Percentiles rank a stretch among this genome's conserved stretches.
Evolutionary conservation across 2,888 invertebrate species (phyloP).

Genomic region (Rhamnusium bicolor): DNA sequence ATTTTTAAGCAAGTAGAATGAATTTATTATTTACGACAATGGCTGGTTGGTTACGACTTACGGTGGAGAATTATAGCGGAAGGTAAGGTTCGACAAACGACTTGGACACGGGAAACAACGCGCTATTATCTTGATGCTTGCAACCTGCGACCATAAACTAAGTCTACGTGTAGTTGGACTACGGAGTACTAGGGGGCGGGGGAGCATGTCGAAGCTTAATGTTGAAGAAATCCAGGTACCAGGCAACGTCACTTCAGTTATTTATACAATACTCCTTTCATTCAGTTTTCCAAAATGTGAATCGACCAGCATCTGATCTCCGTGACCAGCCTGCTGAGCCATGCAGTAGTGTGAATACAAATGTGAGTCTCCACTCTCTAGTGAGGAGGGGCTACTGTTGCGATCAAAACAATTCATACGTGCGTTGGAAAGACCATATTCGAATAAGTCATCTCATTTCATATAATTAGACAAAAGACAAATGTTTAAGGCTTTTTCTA

Average conservation of each 20-base stretch:
- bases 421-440: not conserved
- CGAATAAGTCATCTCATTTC: not conserved
- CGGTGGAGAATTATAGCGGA: constrained; percentile 43
- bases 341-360: constrained; percentile 34
- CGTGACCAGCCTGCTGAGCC: constrained; percentile 53
- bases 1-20: constrained; percentile 55
- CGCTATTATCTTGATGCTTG: constrained; percentile 57
- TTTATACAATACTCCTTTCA: constrained; percentile 62
- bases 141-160: constrained; percentile 54
- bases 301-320: constrained; percentile 53
- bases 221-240: constrained; percentile 35
- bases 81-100: constrained; percentile 53
- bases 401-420: constrained; percentile 22
- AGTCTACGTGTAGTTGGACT: constrained; percentile 46
- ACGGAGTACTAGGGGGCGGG: constrained; percentile 30
- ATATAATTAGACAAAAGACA: not conserved
- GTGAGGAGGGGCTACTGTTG: constrained; percentile 10
- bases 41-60: constrained; percentile 33
- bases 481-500: too few relatives aligned
- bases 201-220: constrained; percentile 17
- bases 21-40: constrained; percentile 56
- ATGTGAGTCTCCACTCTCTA: constrained; percentile 7
- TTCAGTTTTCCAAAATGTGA: constrained; percentile 66
- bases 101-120: constrained; percentile 60
- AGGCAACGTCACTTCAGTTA: constrained; percentile 48